Percentiles rank a stretch among this genome's conserved stretches.
Evolutionary conservation across 2,888 invertebrate genomes (phyloP).

Genomic region (Tuberolachnus salignus): DNA sequence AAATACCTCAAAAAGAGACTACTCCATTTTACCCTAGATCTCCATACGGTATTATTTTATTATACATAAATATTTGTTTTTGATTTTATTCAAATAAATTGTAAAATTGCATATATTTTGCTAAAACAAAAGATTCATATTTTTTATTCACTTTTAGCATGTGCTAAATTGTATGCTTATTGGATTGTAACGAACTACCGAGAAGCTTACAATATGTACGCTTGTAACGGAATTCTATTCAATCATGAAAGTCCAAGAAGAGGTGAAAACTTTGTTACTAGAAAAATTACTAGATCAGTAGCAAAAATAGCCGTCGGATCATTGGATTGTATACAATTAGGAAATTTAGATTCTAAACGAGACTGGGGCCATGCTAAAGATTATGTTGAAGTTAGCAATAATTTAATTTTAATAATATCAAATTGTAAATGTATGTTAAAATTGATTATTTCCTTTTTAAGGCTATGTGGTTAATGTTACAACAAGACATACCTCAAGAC

Average conservation of each 20-base stretch:
- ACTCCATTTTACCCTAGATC: constrained; percentile 96
- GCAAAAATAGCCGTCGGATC: constrained; percentile 93
- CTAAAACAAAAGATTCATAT: too few species aligned
- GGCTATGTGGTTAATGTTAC: constrained; percentile 99
- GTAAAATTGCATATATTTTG: background rate
- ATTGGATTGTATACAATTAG: constrained; percentile 84
- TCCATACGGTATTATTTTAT: constrained; percentile 79
- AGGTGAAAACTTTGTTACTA: constrained; percentile 97
- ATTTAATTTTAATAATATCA: background rate
- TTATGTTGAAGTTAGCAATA: constrained; percentile 79
- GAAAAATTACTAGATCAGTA: constrained; percentile 96
- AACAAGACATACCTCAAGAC: constrained; percentile 88
- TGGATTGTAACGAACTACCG: constrained; percentile 97
- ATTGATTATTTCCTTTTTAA: constrained; percentile 61
- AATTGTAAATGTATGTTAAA: background rate
- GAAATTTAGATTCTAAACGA: constrained; percentile 91
- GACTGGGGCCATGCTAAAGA: constrained; percentile 99
- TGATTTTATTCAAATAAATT: background rate
- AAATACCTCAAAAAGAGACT: constrained; percentile 90
- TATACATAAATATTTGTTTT: background rate
- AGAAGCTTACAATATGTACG: constrained; percentile 93
- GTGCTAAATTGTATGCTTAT: constrained; percentile 92
- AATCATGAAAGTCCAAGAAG: constrained; percentile 95
- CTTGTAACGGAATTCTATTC: constrained; percentile 94
- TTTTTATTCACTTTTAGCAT: constrained; percentile 68